Conservation (phyloP, 2,113 vertebrate species). For the Columba livia region DNA sequence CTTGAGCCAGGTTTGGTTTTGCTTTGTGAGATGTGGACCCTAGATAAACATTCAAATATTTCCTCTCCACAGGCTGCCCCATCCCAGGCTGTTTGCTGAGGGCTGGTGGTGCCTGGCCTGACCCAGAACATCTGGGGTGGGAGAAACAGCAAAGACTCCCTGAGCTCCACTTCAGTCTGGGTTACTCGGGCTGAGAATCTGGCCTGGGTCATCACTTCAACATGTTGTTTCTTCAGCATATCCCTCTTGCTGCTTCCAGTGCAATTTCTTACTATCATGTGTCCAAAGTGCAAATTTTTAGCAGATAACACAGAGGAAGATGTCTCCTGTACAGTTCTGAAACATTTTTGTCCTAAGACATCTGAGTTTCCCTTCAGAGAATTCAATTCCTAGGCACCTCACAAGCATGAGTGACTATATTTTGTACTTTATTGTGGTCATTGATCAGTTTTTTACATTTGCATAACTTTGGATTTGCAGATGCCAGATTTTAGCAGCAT, state of each 20-base stretch:
- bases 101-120: background rate
- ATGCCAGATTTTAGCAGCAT: background rate
- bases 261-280: background rate
- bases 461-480: background rate
- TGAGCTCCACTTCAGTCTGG: rapidly evolving
- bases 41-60: background rate
- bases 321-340: background rate
- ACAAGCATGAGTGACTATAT: background rate
- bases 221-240: background rate
- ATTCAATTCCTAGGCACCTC: background rate
- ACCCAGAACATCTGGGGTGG: background rate
- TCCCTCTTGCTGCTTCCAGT: background rate
- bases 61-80: background rate
- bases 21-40: background rate
- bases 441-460: background rate
- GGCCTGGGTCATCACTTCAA: background rate
- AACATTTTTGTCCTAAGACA: background rate
- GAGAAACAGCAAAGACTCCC: background rate
- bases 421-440: background rate
- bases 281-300: background rate
- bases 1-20: background rate
- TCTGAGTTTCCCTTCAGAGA: background rate
- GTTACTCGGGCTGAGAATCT: background rate
- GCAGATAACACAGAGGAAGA: background rate
- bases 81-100: background rate